Conservation (phyloP, 2,113 vertebrate genomes). For the Henicopernis longicauda region DNA sequence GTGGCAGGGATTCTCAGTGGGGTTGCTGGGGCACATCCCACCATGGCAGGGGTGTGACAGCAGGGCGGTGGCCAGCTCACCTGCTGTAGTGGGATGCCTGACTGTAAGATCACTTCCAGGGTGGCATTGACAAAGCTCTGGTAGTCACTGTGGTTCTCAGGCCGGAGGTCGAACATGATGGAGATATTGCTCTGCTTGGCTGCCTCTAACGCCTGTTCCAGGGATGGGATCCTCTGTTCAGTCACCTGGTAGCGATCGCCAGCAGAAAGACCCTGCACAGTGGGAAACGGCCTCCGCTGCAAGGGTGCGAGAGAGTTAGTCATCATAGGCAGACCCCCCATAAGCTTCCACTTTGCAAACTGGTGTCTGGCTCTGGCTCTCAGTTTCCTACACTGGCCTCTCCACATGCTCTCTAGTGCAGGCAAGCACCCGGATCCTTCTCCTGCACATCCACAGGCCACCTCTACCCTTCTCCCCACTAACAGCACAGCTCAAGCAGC, state of each 20-base stretch:
- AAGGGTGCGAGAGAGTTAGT: not conserved
- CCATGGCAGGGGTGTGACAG: not conserved
- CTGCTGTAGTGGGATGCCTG: slow-evolving; percentile 66
- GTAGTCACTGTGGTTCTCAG: slow-evolving; percentile 65
- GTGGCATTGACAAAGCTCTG: slow-evolving; percentile 69
- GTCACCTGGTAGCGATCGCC: slow-evolving; percentile 50
- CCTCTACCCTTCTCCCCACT: not conserved
- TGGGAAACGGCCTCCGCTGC: slow-evolving; percentile 82
- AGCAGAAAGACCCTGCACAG: slow-evolving; percentile 69
- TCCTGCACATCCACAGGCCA: not conserved
- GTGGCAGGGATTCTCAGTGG: not conserved
- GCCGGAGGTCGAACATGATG: slow-evolving; percentile 87
- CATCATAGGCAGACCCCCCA: not conserved
- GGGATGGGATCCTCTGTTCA: slow-evolving; percentile 74
- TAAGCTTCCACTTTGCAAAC: not conserved
- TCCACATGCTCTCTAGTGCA: not conserved
- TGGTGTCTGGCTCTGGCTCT: not conserved
- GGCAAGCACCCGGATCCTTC: not conserved
- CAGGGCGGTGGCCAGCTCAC: slow-evolving; percentile 61
- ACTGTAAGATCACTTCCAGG: slow-evolving; percentile 66
- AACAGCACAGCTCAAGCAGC: not conserved
- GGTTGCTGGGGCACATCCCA: not conserved
- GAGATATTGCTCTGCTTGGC: slow-evolving; percentile 75
- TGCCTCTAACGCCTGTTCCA: slow-evolving; percentile 70
- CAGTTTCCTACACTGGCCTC: not conserved